Evolutionary conservation across 2,113 vertebrate genomes (phyloP), one percentile per base, ranked within the genome.

Genomic region (Grallaria varia): DNA sequence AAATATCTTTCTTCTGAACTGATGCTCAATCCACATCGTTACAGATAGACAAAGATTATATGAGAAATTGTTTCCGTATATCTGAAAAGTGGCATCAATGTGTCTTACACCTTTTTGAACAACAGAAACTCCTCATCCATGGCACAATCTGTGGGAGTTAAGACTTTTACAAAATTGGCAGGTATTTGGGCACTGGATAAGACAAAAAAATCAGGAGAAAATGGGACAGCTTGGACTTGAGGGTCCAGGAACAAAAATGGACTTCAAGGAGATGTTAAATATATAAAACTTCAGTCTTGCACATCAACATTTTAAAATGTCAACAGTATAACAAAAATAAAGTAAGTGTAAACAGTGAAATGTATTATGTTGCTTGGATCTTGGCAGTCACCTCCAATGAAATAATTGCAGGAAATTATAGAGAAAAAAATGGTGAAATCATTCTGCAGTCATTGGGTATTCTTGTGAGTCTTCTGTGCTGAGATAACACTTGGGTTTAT

Each of bases 381-480:
- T 97, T 96, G 97, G 95, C 97, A 84, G 90, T 49, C 56, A n/a
- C 20, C 47, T 63, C 80, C 28, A 80, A 49, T 72, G 66, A 96
- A 97, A 98, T 95, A 97, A 98, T 97, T 90, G 94, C 92, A 97
- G 97, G 97, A 98, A 97, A 97, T 95, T 76, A 81, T 86, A 90
- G 89, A 82, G 72, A 95, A 95, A 95, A 96, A 96, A 86, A 81
- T 25, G 39, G 63, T 97, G 89, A 91, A 95, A 96, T 96, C 97
- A 90, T 83, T 91, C 95, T 91, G 93, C 69, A 87, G 92, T 73
- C 91, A 87, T 56, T 92, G 91, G 83, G 40, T 94, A 75, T 94
- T 92, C 75, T 79, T 94, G 84, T 87, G 93, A 92, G 95, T 96
- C 96, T 96, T 96, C 94, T 95, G 95, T 90, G 84, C 31, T 24